phyloP scores from a whole-genome alignment of 2,797 vertebrate species.

The Todus mexicanus region DNA sequence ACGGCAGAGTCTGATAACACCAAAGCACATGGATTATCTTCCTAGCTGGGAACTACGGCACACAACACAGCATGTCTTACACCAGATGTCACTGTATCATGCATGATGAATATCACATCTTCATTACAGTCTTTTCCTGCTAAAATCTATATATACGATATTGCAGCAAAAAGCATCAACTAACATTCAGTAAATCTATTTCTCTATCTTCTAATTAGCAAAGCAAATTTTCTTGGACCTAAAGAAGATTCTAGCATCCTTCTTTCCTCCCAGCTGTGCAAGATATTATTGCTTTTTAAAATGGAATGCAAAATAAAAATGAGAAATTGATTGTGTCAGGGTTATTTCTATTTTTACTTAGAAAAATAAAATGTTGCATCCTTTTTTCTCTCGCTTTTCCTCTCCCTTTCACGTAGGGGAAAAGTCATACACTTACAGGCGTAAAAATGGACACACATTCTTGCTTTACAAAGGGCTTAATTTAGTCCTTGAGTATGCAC shows the following conservation, averaged over 20 bases:
- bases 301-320: background rate
- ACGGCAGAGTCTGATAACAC: background rate
- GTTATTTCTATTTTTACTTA: background rate
- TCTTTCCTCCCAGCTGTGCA: background rate
- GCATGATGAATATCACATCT: conserved; percentile 27
- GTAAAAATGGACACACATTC: background rate
- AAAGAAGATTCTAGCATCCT: background rate
- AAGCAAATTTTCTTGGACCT: background rate
- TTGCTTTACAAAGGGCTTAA: conserved; percentile 26
- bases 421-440: background rate
- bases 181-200: background rate
- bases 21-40: background rate
- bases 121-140: background rate
- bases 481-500: conserved; percentile 25
- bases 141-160: background rate
- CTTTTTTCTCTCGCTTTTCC: background rate
- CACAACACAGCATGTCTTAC: conserved; percentile 6
- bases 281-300: background rate
- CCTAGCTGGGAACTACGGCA: background rate
- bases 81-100: conserved; percentile 56
- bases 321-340: background rate
- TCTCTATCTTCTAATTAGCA: background rate
- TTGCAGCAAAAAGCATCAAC: background rate
- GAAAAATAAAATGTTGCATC: background rate
- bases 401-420: background rate